These are phyloP conservation scores for Spisula solida DNA, from an alignment of 2,888 invertebrate genomes.

Conservation along the genomic window DNA sequence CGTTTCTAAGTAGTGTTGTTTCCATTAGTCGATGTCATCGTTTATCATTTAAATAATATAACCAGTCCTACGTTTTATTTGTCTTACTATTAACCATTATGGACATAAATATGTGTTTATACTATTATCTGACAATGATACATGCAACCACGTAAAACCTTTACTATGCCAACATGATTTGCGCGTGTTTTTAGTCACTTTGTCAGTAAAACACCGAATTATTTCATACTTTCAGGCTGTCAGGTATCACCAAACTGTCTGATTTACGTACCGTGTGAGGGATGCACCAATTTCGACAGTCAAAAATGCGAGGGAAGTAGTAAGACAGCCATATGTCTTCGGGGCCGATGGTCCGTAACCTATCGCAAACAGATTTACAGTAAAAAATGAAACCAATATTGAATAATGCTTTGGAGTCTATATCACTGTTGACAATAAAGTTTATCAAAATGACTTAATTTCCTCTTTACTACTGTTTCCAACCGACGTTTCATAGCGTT, in stretches of 20 bases:
- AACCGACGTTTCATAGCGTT: no score
- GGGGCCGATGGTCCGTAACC: slow-evolving; percentile 17
- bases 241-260: background rate
- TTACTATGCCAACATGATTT: background rate
- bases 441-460: no score
- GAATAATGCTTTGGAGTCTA: no score
- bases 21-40: no score
- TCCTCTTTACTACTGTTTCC: no score
- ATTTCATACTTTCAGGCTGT: background rate
- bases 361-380: background rate
- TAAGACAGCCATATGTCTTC: slow-evolving; percentile 9
- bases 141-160: background rate
- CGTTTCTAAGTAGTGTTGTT: no score
- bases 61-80: background rate
- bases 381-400: background rate
- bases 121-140: background rate
- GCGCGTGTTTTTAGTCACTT: background rate
- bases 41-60: no score
- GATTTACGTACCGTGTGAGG: background rate
- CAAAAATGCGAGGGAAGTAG: background rate
- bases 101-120: background rate
- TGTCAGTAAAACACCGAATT: background rate
- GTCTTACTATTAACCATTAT: background rate
- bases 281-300: background rate
- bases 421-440: no score